Evolutionary conservation across 2,797 vertebrate genomes (phyloP), one percentile per base, ranked within the genome.

Genomic region (Sciurus vulgaris): DNA sequence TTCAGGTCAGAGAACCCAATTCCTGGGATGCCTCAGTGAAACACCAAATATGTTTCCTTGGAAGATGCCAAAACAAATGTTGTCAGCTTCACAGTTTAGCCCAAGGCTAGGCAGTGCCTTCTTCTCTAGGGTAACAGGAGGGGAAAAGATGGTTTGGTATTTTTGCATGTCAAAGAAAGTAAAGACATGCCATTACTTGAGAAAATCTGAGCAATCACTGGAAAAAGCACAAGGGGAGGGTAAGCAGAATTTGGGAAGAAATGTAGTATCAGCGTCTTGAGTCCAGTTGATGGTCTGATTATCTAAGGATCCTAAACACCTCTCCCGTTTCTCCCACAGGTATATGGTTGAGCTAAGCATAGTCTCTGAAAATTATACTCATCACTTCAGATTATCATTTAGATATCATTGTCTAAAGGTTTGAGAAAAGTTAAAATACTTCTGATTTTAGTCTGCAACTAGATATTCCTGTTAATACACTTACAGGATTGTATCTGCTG

Each of bases 21-120:
- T 82, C 35, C 33, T 35, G 5, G 33, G 56, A 89, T 20, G 11
- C 35, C 33, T 41, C 54, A 2, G 41, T 78, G 35, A 94, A 82
- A 95, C 9, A 78, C 26, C 30, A 91, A 63, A 86, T 79, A 65
- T 44, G 33, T 91, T 93, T 72, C 81, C 67, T 91, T 85, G 24
- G 56, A 97, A 87, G 82, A 70, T 95, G 63, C 91, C 26, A 7
- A 91, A 93, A 93, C 87, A 92, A 85, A 95, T 18, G 54, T 24
- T 65, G 84, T 89, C 76, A 69, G 38, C 63, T 95, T 78, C 54
- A 84, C 65, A 56, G 73, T 88, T 76, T 70, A 95, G 81, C 91
- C 54, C 67, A 81, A 93, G 70, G 74, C 78, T 93, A 93, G 49
- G 33, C 44, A 70, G n/a, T 47, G 38, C 86, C 72, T 81, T 17